phyloP scores from a whole-genome alignment of 2,888 invertebrate genomes.

The Cynaeus angustus region DNA sequence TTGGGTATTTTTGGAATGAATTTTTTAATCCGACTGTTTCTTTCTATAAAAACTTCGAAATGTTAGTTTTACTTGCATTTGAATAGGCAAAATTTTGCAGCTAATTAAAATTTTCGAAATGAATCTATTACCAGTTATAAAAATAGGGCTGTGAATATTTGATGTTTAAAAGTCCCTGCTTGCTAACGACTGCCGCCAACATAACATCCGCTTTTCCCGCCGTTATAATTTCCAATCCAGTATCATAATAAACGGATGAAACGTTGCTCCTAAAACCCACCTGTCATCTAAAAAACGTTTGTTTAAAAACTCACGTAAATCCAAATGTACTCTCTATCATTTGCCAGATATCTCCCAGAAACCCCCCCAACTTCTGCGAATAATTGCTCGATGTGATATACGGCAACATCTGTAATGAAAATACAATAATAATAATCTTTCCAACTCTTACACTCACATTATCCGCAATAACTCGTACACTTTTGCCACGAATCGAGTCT shows the following conservation, averaged over 20 bases:
- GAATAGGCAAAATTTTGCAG: too few relatives aligned
- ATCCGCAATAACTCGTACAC: conserved; percentile 64
- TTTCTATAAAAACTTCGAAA: too few relatives aligned
- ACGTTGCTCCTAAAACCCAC: conserved; percentile 57
- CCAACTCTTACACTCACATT: conserved; percentile 59
- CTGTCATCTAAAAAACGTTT: conserved; percentile 25
- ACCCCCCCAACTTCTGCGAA: conserved; percentile 66
- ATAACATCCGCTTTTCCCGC: conserved; percentile 64
- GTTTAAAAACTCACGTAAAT: conserved; percentile 65
- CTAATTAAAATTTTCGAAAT: too few relatives aligned
- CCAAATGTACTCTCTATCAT: conserved; percentile 65
- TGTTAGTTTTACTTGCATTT: too few relatives aligned
- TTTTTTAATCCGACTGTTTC: background rate
- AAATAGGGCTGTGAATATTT: conserved; percentile 67
- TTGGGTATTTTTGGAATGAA: background rate
- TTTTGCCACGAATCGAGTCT: conserved; percentile 60
- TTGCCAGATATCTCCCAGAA: conserved; percentile 70
- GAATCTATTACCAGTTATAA: conserved; percentile 65
- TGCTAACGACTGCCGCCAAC: conserved; percentile 63
- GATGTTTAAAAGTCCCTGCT: conserved; percentile 57
- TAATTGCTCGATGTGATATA: conserved; percentile 64
- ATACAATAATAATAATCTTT: conserved; percentile 16
- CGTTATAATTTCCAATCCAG: conserved; percentile 60
- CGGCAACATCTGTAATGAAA: conserved; percentile 66
- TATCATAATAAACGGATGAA: conserved; percentile 59